A percentile compares a stretch with the other conserved stretches of the same genome.
These are phyloP conservation scores for Pocillopora damicornis DNA, from an alignment of 64 coral and sea anemone species.

Conservation along the genomic window DNA sequence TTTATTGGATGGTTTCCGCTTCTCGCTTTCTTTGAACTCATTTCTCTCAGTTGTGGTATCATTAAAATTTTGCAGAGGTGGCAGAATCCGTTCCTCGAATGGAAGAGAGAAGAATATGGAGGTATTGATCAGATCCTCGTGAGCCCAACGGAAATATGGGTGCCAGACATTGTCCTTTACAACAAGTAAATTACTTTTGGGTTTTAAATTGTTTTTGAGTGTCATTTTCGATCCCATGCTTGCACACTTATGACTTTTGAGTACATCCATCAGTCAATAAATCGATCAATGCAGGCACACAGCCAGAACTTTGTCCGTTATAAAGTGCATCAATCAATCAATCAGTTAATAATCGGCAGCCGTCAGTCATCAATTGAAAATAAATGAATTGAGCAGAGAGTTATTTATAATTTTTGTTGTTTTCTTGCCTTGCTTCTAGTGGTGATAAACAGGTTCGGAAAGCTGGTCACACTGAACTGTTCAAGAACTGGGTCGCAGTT, in stretches of 20 bases:
- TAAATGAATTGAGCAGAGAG: neutral
- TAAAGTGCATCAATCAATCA: too few relatives aligned
- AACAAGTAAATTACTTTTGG: slow-evolving; percentile 46
- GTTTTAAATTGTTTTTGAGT: too few relatives aligned
- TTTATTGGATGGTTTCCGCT: too few relatives aligned
- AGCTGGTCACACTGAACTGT: slow-evolving; percentile 61
- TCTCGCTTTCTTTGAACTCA: too few relatives aligned
- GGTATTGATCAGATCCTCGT: slow-evolving; percentile 47
- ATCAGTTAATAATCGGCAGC: too few relatives aligned
- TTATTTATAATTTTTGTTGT: neutral
- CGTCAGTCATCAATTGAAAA: too few relatives aligned
- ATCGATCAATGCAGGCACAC: too few relatives aligned
- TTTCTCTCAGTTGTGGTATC: neutral
- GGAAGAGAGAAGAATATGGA: slow-evolving; percentile 36
- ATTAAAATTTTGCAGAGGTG: slow-evolving; percentile 18
- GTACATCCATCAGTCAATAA: too few relatives aligned
- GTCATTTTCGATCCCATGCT: too few relatives aligned
- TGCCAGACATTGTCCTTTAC: slow-evolving; percentile 58
- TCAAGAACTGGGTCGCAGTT: slow-evolving; percentile 56
- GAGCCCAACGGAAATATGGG: slow-evolving; percentile 52
- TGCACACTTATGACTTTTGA: too few relatives aligned
- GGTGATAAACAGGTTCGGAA: slow-evolving; percentile 38
- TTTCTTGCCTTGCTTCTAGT: slow-evolving; percentile 14
- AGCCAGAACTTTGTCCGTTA: too few relatives aligned
- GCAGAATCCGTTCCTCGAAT: slow-evolving; percentile 59